Evolutionary conservation across 2,113 vertebrate genomes (phyloP), one percentile per base, ranked within the genome.

Genomic region (Sinocyclocheilus grahami): DNA sequence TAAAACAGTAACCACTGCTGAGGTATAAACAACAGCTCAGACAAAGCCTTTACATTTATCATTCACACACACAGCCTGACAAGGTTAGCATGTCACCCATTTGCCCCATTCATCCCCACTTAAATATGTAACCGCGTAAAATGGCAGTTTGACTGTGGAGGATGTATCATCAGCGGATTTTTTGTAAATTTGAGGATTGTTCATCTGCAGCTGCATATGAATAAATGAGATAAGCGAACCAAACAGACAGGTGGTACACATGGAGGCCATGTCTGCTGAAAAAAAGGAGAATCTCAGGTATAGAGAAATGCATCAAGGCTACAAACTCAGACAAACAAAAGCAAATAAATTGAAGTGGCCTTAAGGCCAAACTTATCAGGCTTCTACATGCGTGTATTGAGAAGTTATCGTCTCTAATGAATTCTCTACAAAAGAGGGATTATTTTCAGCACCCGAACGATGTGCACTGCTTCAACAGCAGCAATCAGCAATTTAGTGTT

Each of bases 11-110:
- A 8, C 63, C 33, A 5, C 63, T 69, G 62, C 24, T 53, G 24
- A 33, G 63, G 24, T 82, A 18, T 33, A 33, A 82, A 69, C 80
- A 82, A 67, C 42, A 48, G 63, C 63, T 69, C 46, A 11, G 48
- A 69, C 80, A 82, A 82, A 69, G 42, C 62, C 80, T 53, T 69
- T 69, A 30, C 24, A 82, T 69, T 69, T 82, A 82, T 69, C 80
- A 82, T 82, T 82, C 46, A 53, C n/a, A 53, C 37, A 63, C 24
- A 82, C 42, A 14, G 42, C 46, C 60, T 82, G 80, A 71, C 80
- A 37, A 27, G 46, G 80, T 53, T 71, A 69, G 63, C 80, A 37
- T 22, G 80, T 82, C 63, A 53, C 24, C 16, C 11, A 69, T 82
- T 82, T 53, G 16, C 42, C 62, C 42, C 63, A 82, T 82, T 53